Evolutionary conservation across 2,797 vertebrate genomes (phyloP), one percentile per base, ranked within the genome.

Genomic region (Cottoperca gobio): DNA sequence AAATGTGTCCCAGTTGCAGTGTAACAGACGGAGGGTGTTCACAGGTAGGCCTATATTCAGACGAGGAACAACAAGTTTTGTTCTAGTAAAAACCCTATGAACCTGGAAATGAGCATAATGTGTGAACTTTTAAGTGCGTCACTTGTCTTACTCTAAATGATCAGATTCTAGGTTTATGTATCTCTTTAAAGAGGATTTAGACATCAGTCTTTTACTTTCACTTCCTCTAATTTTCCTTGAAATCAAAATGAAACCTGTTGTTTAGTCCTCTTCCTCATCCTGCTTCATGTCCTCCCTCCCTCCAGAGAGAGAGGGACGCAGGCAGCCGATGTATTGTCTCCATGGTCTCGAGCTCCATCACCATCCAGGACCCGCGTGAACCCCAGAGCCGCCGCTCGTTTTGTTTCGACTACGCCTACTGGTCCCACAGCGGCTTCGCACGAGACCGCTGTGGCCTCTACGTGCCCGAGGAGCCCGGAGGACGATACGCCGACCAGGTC

Each of bases 381-480:
- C 74, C 82, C 59, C 93, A 92, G 28, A 91, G 80, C 35, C 72
- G 82, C 6, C 95, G 95, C 12, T 92, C 82, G 0, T 97, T 97
- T 71, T 94, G 89, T 58, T 97, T 96, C 43, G 94, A 96, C 90
- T 91, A 93, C 40, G 93, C 94, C 0, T 96, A 92, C 80, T 96
- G 95, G 96, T 96, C 96, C 71, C 94, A 94, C 70, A 89, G 72
- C 14, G 91, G 94, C 66, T 97, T 96, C 85, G 59, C 87, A 0
- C 93, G 83, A 59, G 92, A 94, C 68, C 72, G 83, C 70, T 86
- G 91, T 0, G 93, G 95, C 52, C 86, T 94, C 10, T 93, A 93
- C 3, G 53, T 95, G 50, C 86, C 95, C 2, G 91, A 96, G 68
- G 95, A 95, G 55, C 84, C 90, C 0, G 94, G 89, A 1, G 92